Base-by-base conservation (phyloP, 2,113 vertebrate genomes). In the Neolamprologus brichardi region DNA sequence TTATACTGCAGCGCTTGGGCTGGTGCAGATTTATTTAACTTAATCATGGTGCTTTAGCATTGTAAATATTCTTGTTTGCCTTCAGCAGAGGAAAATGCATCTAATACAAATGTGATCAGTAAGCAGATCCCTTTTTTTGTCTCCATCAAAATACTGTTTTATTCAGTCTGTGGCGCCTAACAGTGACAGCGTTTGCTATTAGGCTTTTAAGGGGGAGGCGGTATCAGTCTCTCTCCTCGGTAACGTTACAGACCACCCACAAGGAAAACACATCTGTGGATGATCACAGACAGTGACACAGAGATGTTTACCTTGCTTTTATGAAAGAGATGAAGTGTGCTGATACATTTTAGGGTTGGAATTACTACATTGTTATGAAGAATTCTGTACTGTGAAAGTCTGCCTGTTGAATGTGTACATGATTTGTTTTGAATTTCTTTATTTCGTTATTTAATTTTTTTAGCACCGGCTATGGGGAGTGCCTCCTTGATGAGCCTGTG, bases 401-500 rank as follows among this genome's bases (percentile, higher is more conserved):
- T 82, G 3, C 25, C n/a, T 32, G 14, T 56, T 79, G 41, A 46
- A 51, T 37, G 32, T 64, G 60, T 81, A 18, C 44, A 70, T 49
- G 90, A 32, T 87, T 79, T 78, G 8, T 5, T 77, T 81, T 84
- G 52, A 7, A 60, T 81, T 62, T 6, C 52, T 64, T 32, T 23
- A 34, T 18, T 51, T 14, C 12, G 13, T 52, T n/a, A 32, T 60
- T 34, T n/a, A 64, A 51, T 7, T 79, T 79, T 79, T 77, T 62
- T 78, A 99, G 98, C 88, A 98, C 97, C 62, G 98, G 98, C 54
- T 98, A 99, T 83, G 98, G 98, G 62, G 98, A 99, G 85, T 99
- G 98, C 89, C 97, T 99, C 18, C 96, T 99, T 37, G 98, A 99
- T 85, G 98, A 98, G 92, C 98, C 98, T 3, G 96, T 89, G 58